phyloP scores from a whole-genome alignment of 1,140 invertebrate species.

The Pollicipes pollicipes region DNA sequence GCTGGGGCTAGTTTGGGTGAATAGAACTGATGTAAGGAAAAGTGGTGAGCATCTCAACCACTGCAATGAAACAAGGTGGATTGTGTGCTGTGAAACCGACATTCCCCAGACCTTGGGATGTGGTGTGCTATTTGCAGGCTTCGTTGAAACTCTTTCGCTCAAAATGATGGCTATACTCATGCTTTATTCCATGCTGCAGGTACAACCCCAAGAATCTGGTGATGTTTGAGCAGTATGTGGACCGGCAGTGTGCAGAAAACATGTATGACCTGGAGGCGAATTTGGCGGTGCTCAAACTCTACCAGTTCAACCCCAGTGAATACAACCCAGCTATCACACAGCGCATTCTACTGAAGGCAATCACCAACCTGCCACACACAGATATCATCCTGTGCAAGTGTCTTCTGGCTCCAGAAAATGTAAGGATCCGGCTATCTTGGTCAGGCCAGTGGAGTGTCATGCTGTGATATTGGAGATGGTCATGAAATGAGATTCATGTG shows the following conservation, averaged over 20 bases:
- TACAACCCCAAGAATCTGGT: constrained; percentile 88
- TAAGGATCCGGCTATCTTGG: constrained; percentile 32
- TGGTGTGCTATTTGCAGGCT: too few relatives aligned
- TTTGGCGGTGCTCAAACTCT: constrained; percentile 54
- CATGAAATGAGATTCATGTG: too few relatives aligned
- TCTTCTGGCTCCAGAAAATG: constrained; percentile 65
- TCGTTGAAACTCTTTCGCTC: constrained; percentile 1
- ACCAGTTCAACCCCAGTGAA: constrained; percentile 26
- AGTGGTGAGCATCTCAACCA: constrained; percentile 8
- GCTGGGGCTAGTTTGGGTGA: constrained; percentile 7
- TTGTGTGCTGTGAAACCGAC: constrained; percentile 6
- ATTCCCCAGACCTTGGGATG: too few relatives aligned
- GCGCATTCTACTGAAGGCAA: constrained; percentile 76
- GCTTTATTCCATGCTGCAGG: constrained; percentile 31
- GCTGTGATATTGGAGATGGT: neutral
- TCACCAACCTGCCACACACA: constrained; percentile 90
- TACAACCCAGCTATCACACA: constrained; percentile 51
- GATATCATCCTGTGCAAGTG: constrained; percentile 95
- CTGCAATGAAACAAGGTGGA: constrained; percentile 8
- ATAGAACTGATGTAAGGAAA: neutral
- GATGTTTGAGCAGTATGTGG: constrained; percentile 77
- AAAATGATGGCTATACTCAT: constrained; percentile 7
- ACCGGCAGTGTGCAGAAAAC: constrained; percentile 80
- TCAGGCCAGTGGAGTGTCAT: neutral
- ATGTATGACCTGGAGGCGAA: constrained; percentile 92